phyloP scores from a whole-genome alignment of 1,140 invertebrate genomes.

The Apis cerana region DNA sequence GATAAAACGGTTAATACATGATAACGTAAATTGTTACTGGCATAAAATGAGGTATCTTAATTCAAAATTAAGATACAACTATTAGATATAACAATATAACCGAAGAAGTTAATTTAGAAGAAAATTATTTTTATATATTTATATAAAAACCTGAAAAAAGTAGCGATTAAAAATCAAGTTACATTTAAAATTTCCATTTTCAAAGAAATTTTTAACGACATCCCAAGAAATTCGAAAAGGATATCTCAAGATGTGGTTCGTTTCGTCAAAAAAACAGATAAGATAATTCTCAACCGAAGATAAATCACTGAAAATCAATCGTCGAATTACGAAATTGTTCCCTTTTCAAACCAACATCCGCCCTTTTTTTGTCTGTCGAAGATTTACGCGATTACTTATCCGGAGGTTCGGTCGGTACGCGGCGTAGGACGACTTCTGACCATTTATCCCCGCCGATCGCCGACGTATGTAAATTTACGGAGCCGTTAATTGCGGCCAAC shows the following conservation, averaged over 20 bases:
- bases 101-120: too few species aligned
- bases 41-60: too few species aligned
- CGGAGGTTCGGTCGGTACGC: conserved; percentile 23
- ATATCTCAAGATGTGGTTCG: not conserved
- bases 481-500: conserved; percentile 75
- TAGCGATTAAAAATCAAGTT: too few species aligned
- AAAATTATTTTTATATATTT: too few species aligned
- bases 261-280: not conserved
- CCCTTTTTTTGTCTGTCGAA: conserved; percentile 20
- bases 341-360: conserved; percentile 35
- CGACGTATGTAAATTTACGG: conserved; percentile 76
- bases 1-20: too few species aligned
- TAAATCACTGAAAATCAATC: conserved; percentile 47
- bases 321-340: conserved; percentile 52
- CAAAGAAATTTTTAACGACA: too few species aligned
- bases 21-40: too few species aligned
- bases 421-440: conserved; percentile 50
- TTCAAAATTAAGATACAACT: too few species aligned
- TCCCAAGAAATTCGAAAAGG: not conserved
- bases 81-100: too few species aligned
- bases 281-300: conserved; percentile 16
- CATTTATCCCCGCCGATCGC: conserved; percentile 73
- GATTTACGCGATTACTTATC: conserved; percentile 61
- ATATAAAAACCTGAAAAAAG: too few species aligned
- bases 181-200: too few species aligned